phyloP scores from a whole-genome alignment of 2,888 invertebrate species.

The Chrysina gloriosa region DNA sequence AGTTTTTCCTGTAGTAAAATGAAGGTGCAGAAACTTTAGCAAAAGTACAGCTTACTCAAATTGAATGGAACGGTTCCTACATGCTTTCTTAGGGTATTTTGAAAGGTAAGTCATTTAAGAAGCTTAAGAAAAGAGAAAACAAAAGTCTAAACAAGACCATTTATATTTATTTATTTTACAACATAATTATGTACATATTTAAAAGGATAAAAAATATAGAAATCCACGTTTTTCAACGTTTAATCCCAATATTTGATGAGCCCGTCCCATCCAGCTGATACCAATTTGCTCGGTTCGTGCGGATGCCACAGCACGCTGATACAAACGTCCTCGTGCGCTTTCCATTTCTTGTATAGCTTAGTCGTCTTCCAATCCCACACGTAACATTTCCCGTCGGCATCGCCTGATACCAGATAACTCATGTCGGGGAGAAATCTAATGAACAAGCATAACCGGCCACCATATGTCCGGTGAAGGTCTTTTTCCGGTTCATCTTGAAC shows the following conservation, averaged over 20 bases:
- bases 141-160: background rate
- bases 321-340: slow-evolving; percentile 98
- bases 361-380: slow-evolving; percentile 99
- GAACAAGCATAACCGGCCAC: slow-evolving; percentile 99
- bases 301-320: slow-evolving; percentile 97
- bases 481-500: slow-evolving; percentile 98
- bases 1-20: too few species aligned
- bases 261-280: slow-evolving; percentile 99
- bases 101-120: background rate
- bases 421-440: slow-evolving; percentile 98
- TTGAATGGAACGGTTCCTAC: too few species aligned
- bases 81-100: too few species aligned
- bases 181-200: background rate
- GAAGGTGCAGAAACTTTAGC: too few species aligned
- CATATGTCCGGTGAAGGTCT: slow-evolving; percentile 98
- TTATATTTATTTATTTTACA: slow-evolving; percentile 7
- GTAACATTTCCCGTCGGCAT: slow-evolving; percentile 98
- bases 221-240: slow-evolving; percentile 50
- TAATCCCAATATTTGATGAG: slow-evolving; percentile 99
- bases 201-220: slow-evolving; percentile 3
- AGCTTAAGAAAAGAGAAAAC: background rate
- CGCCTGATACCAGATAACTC: slow-evolving; percentile 98
- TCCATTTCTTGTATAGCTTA: slow-evolving; percentile 98
- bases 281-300: slow-evolving; percentile 96
- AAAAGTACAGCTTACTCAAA: too few species aligned